Percentiles rank a stretch among this genome's conserved stretches.
Conservation (phyloP, 2,888 invertebrate species). For the Smittia aterrima region DNA sequence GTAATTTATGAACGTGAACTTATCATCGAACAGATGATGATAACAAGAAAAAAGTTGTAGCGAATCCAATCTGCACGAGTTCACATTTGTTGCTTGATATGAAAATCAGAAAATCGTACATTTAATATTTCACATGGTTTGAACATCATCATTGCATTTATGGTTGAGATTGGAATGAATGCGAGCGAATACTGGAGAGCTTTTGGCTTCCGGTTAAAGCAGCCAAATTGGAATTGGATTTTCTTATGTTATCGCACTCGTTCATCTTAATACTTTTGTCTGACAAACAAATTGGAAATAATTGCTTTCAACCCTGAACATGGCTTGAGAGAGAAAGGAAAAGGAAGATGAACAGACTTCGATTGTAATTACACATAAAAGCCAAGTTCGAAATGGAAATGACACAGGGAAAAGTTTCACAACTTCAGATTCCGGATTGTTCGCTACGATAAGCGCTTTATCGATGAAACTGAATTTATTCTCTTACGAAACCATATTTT, state of each 20-base stretch:
- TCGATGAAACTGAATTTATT: background rate
- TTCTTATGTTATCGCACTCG: constrained; percentile 8
- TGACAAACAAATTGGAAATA: constrained; percentile 21
- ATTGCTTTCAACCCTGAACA: constrained; percentile 20
- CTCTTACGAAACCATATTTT: background rate
- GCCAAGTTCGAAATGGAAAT: background rate
- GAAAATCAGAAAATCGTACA: constrained; percentile 30
- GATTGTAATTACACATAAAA: constrained; percentile 11
- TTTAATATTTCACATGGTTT: constrained; percentile 35
- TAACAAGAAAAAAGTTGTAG: background rate
- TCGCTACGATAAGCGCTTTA: constrained; percentile 13
- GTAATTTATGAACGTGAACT: too few relatives aligned
- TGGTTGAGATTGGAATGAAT: background rate
- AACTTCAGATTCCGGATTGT: background rate
- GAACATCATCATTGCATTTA: constrained; percentile 26
- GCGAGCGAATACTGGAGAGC: background rate
- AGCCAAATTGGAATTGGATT: constrained; percentile 27
- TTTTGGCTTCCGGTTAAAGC: background rate
- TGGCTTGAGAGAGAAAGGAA: background rate
- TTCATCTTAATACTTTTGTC: constrained; percentile 22
- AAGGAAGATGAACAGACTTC: background rate
- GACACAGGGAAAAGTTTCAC: constrained; percentile 1
- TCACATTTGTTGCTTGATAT: constrained; percentile 30
- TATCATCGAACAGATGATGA: constrained; percentile 21
- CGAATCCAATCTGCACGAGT: constrained; percentile 23